phyloP scores from a whole-genome alignment of 1,140 invertebrate species.

The Belonocnema kinseyi region DNA sequence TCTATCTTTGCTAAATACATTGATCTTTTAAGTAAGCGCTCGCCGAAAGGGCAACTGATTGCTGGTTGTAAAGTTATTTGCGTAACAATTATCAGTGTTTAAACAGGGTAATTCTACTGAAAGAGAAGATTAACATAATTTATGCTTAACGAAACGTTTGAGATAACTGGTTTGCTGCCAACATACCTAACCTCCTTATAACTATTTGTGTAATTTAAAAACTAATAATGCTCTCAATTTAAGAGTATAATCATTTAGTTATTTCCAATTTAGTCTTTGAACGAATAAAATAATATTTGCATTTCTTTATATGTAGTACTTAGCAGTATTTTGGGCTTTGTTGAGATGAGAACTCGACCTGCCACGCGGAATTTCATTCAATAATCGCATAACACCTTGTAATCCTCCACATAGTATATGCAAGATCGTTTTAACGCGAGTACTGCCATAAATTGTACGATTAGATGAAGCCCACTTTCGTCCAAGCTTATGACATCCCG shows the following conservation, averaged over 20 bases:
- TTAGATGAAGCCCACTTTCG: conserved; percentile 10
- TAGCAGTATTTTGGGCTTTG: background rate
- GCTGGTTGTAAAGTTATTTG: conserved; percentile 29
- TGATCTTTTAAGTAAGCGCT: conserved; percentile 23
- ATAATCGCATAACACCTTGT: conserved; percentile 19
- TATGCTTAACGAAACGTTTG: conserved; percentile 18
- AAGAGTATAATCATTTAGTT: background rate
- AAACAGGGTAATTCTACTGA: conserved; percentile 10
- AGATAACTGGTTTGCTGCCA: conserved; percentile 26
- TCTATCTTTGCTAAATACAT: conserved; percentile 20
- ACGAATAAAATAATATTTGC: background rate
- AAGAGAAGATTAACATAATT: conserved; percentile 28
- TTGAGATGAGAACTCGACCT: background rate
- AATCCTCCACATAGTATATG: background rate
- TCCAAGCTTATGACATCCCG: conserved; percentile 6
- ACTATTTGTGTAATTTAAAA: background rate
- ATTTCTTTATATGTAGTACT: background rate
- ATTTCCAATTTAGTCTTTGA: background rate
- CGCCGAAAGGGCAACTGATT: conserved; percentile 17
- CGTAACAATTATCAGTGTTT: conserved; percentile 24
- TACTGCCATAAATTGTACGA: conserved; percentile 19
- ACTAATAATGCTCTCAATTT: too few species aligned
- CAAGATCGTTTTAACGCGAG: conserved; percentile 4
- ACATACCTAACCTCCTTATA: conserved; percentile 1
- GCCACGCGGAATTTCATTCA: background rate